Evolutionary conservation across 2,888 invertebrate species (phyloP), one percentile per base, ranked within the genome.

Genomic region (Clepsis dumicolana): DNA sequence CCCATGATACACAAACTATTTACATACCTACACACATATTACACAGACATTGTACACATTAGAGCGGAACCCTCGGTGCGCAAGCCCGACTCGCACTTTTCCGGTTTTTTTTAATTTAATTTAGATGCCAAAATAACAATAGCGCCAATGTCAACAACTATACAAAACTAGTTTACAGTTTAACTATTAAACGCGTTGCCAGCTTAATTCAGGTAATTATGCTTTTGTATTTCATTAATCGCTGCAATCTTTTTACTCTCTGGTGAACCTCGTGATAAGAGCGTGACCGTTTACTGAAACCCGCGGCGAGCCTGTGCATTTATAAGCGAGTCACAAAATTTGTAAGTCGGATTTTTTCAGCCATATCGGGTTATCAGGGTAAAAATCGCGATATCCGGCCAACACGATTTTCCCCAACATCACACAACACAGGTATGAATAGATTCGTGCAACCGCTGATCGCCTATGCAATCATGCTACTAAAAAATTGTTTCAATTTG

Each of bases 401-500:
- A 64, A 68, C 63, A 57, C 63, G 68, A 61, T 73, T 70, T 64
- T 74, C 70, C 64, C 72, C 64, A 65, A 70, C 68, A 74, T 61
- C 72, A 70, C 71, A 71, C 73, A 71, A 65, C 65, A 72, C 69
- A 67, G 70, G 74, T 72, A 73, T 79, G 79, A 83, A 84, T 82
- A 84, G 79, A 78, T 76, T 80, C 83, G 77, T 80, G 81, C 80
- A 77, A 79, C 81, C 80, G 72, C 71, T 74, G 82, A 87, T 86
- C 82, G 81, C 81, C 78, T 80, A 85, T 88, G 86, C 87, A 88
- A 89, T 89, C 83, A 81, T 82, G 82, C 84, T 81, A 84, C 84
- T 87, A 87, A 87, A 91, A 90, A 90, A 90, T 90, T 82, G 84
- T 87, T 89, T 86, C 86, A 87, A 89, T 90, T 89, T 85, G 78